phyloP scores from a whole-genome alignment of 2,113 vertebrate species.

The Pampusana beccarii region DNA sequence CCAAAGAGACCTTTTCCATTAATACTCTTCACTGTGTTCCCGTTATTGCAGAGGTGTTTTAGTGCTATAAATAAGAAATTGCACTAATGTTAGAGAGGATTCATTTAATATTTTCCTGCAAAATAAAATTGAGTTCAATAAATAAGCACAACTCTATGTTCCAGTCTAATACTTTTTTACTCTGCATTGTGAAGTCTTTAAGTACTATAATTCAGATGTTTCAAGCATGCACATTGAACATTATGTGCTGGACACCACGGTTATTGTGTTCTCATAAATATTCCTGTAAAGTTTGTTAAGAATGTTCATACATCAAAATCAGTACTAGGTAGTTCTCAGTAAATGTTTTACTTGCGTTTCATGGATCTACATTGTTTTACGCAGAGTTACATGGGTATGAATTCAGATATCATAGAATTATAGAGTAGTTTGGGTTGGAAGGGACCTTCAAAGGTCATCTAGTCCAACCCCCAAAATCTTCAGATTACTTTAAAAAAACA shows the following conservation, averaged over 20 bases:
- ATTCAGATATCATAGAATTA: too few species aligned
- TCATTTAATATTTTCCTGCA: not conserved
- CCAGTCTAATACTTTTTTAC: not conserved
- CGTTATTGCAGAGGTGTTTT: not conserved
- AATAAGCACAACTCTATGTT: not conserved
- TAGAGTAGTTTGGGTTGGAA: too few species aligned
- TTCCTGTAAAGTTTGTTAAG: not conserved
- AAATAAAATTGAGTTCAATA: not conserved
- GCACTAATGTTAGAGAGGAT: not conserved
- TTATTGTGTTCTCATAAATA: not conserved
- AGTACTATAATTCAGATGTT: not conserved
- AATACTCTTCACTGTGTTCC: not conserved
- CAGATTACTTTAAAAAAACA: not conserved
- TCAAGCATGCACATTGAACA: not conserved
- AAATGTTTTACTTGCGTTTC: not conserved
- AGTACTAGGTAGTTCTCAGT: not conserved
- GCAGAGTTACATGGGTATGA: not conserved
- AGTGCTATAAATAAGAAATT: not conserved
- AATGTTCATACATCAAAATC: not conserved
- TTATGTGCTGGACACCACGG: not conserved
- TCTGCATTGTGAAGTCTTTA: not conserved
- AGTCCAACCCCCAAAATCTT: not conserved
- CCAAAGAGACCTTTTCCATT: not conserved
- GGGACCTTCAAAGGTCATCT: too few species aligned
- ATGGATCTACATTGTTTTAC: not conserved